These are phyloP conservation scores for Heliconius ethilla DNA, from an alignment of 2,888 invertebrate species.

Conservation along the genomic window DNA sequence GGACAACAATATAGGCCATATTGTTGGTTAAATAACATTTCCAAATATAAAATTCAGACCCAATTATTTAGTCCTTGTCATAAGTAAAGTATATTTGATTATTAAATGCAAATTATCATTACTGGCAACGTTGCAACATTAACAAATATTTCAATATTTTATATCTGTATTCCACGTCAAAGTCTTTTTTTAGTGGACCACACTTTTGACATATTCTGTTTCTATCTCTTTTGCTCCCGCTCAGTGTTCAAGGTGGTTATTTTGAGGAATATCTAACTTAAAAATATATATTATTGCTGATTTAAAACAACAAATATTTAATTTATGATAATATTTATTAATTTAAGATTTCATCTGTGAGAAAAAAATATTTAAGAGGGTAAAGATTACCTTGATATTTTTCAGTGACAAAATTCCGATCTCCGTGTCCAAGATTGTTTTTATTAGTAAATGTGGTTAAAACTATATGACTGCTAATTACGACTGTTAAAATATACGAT, in stretches of 20 bases:
- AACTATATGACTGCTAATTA: constrained; percentile 39
- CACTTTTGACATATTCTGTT: constrained; percentile 44
- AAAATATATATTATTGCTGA: constrained; percentile 55
- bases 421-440: constrained; percentile 75
- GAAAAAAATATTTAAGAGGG: constrained; percentile 55
- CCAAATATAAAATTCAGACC: too few species aligned
- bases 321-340: constrained; percentile 25
- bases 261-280: constrained; percentile 60
- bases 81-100: too few species aligned
- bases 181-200: constrained; percentile 24
- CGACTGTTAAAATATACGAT: not conserved
- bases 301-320: constrained; percentile 46
- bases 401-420: constrained; percentile 63
- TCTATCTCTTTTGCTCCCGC: constrained; percentile 80
- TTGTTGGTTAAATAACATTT: too few species aligned
- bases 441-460: constrained; percentile 61
- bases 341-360: constrained; percentile 13
- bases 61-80: too few species aligned
- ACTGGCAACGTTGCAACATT: not conserved
- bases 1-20: too few species aligned
- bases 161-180: constrained; percentile 16
- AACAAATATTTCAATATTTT: not conserved
- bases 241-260: constrained; percentile 78
- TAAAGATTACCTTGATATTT: constrained; percentile 76
- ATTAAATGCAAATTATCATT: too few species aligned